phyloP scores from a whole-genome alignment of 2,113 vertebrate species.

The Plestiodon gilberti region DNA sequence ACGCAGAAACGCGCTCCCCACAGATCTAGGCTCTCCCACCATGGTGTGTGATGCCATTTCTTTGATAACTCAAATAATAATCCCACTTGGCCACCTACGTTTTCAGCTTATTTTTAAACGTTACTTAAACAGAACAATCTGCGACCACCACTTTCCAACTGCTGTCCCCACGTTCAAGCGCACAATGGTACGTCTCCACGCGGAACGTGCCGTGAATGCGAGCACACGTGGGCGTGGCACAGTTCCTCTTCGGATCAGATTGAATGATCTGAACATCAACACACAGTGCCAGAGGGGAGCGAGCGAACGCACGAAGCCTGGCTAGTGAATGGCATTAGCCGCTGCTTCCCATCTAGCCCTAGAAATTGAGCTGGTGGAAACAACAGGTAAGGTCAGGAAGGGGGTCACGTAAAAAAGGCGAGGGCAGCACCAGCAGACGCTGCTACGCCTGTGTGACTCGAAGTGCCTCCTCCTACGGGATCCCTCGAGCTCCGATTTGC shows the following conservation, averaged over 20 bases:
- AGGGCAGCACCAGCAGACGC: background rate
- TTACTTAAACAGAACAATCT: background rate
- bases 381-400: background rate
- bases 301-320: background rate
- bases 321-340: background rate
- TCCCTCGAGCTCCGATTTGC: too few species aligned
- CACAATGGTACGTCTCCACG: background rate
- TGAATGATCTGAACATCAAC: background rate
- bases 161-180: background rate
- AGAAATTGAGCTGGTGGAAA: too few species aligned
- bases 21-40: background rate
- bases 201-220: constrained; percentile 15
- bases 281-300: background rate
- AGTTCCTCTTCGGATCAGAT: background rate
- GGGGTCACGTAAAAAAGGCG: background rate
- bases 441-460: background rate
- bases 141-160: too few species aligned
- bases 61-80: background rate
- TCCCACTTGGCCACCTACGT: background rate
- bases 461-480: background rate
- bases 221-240: constrained; percentile 18
- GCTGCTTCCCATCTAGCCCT: background rate
- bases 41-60: background rate
- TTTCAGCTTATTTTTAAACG: background rate
- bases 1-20: background rate